Percentiles rank a stretch among this genome's conserved stretches.
Evolutionary conservation across 2,888 invertebrate genomes (phyloP).

Genomic region (Stegophylla sp.): DNA sequence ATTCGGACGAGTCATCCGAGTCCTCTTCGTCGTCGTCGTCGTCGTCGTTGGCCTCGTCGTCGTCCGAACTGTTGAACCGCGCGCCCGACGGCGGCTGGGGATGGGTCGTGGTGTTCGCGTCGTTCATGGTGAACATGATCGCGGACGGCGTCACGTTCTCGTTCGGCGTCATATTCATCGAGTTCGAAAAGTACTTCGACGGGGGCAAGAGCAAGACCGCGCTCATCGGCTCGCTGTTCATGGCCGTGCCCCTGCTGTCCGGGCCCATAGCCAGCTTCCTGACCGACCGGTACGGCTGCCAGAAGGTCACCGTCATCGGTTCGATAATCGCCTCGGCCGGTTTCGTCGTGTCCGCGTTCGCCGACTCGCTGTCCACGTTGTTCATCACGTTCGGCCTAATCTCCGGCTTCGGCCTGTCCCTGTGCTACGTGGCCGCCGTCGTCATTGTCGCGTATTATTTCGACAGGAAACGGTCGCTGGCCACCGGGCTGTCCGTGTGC

Average conservation of each 20-base stretch:
- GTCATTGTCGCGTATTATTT: constrained; percentile 91
- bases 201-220: constrained; percentile 84
- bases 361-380: constrained; percentile 77
- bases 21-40: constrained; percentile 54
- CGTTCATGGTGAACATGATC: constrained; percentile 87
- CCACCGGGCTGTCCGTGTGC: constrained; percentile 85
- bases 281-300: constrained; percentile 81
- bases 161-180: constrained; percentile 87
- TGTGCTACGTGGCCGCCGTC: constrained; percentile 89
- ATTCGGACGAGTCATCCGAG: constrained; percentile 59
- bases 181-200: constrained; percentile 83
- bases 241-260: constrained; percentile 87
- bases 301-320: constrained; percentile 79
- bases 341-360: constrained; percentile 78
- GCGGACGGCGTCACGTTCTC: constrained; percentile 92
- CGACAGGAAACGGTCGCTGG: constrained; percentile 81
- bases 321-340: constrained; percentile 78
- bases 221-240: constrained; percentile 88
- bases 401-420: constrained; percentile 82
- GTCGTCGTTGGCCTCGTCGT: constrained; percentile 52
- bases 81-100: constrained; percentile 92
- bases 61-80: constrained; percentile 70
- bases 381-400: constrained; percentile 84
- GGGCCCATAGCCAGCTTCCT: constrained; percentile 85
- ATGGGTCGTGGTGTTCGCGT: constrained; percentile 88